phyloP scores from a whole-genome alignment of 2,888 invertebrate genomes.

The Caenorhabditis sulstoni region DNA sequence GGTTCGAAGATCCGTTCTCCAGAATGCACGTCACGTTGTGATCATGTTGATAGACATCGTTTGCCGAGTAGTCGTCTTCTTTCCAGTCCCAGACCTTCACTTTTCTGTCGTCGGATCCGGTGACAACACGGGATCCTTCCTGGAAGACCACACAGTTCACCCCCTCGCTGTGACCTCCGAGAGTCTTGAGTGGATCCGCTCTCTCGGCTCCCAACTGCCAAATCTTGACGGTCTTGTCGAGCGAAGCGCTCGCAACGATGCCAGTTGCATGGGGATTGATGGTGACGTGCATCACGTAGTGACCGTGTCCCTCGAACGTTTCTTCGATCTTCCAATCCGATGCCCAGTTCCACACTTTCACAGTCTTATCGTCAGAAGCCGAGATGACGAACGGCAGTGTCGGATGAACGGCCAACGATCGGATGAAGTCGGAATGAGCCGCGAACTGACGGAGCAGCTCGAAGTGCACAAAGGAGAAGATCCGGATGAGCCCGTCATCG shows the following conservation, averaged over 20 bases:
- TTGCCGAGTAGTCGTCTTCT: not conserved
- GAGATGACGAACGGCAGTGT: constrained; percentile 96
- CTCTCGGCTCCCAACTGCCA: constrained; percentile 25
- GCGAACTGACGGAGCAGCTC: constrained; percentile 95
- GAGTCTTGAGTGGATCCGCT: not conserved
- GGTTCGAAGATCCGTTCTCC: not conserved
- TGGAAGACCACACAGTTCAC: constrained; percentile 28
- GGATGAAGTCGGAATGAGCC: constrained; percentile 96
- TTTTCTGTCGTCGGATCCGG: constrained; percentile 26
- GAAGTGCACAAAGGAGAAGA: constrained; percentile 81
- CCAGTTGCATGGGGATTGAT: constrained; percentile 90
- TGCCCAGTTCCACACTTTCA: constrained; percentile 99
- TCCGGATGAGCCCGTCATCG: constrained; percentile 81
- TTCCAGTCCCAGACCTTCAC: constrained; percentile 8
- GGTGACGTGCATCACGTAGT: constrained; percentile 98
- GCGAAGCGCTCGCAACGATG: constrained; percentile 96
- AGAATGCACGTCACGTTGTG: constrained; percentile 17
- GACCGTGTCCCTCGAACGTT: constrained; percentile 95
- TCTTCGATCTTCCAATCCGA: constrained; percentile 95
- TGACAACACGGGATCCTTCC: not conserved
- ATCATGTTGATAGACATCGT: constrained; percentile 2
- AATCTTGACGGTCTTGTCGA: constrained; percentile 96
- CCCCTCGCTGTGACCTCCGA: constrained; percentile 14
- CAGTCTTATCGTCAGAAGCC: constrained; percentile 92
- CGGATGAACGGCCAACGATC: constrained; percentile 93